Evolutionary conservation across 2,888 invertebrate species (phyloP).

Genomic region (Willowsia nigromaculata): DNA sequence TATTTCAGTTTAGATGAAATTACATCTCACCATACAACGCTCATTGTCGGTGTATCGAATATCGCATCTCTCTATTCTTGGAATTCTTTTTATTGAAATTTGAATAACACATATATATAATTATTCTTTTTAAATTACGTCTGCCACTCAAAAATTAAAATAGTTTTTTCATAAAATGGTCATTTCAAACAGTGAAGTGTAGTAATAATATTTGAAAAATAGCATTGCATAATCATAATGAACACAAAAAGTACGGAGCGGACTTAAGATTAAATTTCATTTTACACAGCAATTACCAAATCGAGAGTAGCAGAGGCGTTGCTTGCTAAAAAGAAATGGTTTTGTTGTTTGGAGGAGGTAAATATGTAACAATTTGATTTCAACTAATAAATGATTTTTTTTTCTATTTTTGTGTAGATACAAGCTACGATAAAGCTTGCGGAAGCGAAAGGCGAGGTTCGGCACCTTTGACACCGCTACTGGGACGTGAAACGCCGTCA

Average conservation of each 20-base stretch:
- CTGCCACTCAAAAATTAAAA: neutral
- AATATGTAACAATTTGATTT: neutral
- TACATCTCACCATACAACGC: neutral
- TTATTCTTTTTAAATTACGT: neutral
- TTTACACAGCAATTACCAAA: neutral
- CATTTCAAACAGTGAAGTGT: neutral
- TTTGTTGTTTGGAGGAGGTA: neutral
- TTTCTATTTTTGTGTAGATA: conserved; percentile 86
- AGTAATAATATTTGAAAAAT: neutral
- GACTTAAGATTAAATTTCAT: conserved; percentile 19
- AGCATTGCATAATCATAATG: neutral
- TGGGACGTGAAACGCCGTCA: conserved; percentile 88
- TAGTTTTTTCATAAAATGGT: neutral
- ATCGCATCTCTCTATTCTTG: neutral
- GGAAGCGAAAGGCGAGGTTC: conserved; percentile 84
- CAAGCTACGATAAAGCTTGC: conserved; percentile 94
- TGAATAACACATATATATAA: neutral
- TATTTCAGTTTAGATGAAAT: neutral
- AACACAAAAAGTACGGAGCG: neutral
- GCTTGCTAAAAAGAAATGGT: neutral
- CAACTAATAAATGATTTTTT: conserved; percentile 3
- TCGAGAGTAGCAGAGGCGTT: neutral
- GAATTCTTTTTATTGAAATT: neutral
- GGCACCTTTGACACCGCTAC: conserved; percentile 91
- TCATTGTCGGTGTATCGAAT: neutral